Evolutionary conservation across 1,140 invertebrate species (phyloP), one percentile per base, ranked within the genome.

Genomic region (Drosophila littoralis): DNA sequence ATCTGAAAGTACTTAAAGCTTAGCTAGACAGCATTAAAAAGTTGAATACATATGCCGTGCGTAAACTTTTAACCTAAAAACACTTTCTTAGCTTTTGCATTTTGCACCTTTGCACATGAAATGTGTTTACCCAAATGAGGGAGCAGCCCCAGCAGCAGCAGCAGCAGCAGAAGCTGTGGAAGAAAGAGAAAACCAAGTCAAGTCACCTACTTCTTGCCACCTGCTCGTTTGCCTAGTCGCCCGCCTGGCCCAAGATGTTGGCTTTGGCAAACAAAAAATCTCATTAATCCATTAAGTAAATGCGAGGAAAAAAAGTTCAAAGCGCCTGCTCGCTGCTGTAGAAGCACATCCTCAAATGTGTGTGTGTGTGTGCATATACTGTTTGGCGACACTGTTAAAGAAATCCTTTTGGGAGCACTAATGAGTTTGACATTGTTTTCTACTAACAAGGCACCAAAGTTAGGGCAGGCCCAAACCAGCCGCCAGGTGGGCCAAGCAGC

Each of bases 371-470:
- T 79, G 65, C 71, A 69, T 69, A 71, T 59, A 72, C 67, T 75
- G 60, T 73, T 71, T 75, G 76, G 58, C 79, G 68, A 72, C 84
- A 86, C 72, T 89, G 83, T 85, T 75, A 84, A 81, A 89, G 77
- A 89, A 89, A 90, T 81, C 85, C 84, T 90, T 89, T 89, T 89
- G 84, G 84, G 84, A 89, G 85, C 84, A 89, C 84, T 89, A 89
- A 89, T 89, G 84, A 89, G 84, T 89, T 89, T 89, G 84, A 89
- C 84, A 89, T 89, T 89, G 84, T 89, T 89, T 89, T 85, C 84
- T 81, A 77, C 84, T 84, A 88, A 88, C 83, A 88, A 88, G 83
- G 83, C 84, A 75, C 54, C 80, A 83, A 89, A 88, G 76, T 88
- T 84, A 70, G 79, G 40, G 61, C 52, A 59, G 45, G 68, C 63